These are phyloP conservation scores for Eristalis arbustorum DNA, from an alignment of 2,888 invertebrate species.

Conservation along the genomic window DNA sequence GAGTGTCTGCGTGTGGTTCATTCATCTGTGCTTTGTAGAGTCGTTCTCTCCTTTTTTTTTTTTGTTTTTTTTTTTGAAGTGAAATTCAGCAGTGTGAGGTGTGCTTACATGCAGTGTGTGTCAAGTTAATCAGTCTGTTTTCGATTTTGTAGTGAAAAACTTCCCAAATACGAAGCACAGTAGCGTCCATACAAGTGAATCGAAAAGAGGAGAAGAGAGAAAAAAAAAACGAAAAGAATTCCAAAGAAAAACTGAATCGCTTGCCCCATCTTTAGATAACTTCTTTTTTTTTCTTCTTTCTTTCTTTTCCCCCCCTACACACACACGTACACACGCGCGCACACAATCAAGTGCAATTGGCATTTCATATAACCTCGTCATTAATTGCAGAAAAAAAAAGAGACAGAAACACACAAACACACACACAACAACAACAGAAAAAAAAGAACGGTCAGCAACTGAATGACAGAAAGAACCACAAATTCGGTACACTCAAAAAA, in stretches of 20 bases:
- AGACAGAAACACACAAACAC: constrained; percentile 17
- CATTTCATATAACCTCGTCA: background rate
- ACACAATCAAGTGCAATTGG: constrained; percentile 1
- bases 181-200: background rate
- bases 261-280: background rate
- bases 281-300: background rate
- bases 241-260: background rate
- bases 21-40: constrained; percentile 47
- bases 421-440: no score
- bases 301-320: background rate
- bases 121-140: background rate
- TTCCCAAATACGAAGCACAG: background rate
- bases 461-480: constrained; percentile 9
- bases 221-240: background rate
- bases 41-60: background rate
- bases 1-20: constrained; percentile 18
- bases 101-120: constrained; percentile 8
- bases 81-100: constrained; percentile 32
- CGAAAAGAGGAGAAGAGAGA: background rate
- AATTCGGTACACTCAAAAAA: background rate
- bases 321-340: background rate
- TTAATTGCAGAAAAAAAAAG: constrained; percentile 27
- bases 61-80: background rate
- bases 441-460: background rate
- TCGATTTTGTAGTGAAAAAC: background rate